Base-by-base conservation (phyloP, 2,797 vertebrate species). In the Fundulus diaphanus region DNA sequence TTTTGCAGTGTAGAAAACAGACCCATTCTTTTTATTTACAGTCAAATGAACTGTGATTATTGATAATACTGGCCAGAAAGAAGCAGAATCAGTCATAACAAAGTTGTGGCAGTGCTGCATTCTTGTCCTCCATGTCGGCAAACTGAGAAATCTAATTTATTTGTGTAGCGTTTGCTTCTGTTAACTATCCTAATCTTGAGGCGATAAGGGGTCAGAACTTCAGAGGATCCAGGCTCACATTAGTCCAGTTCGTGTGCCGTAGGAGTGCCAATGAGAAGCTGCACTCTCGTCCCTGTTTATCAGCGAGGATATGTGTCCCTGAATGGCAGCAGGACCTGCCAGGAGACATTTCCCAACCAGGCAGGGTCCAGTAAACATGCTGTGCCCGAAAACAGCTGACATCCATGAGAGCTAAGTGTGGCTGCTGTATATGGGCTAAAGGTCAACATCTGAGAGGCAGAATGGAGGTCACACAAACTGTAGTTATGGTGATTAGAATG, bases 341-440 rank as follows among this genome's bases (percentile, higher is more conserved):
- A 70, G 77, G 82, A 69, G 73, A 37, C 70, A 65, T 85, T 81
- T 77, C 74, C 78, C 75, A 33, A 72, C 4, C 22, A 42, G 13
- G 35, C 40, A 68, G 68, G n/a, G 68, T 78, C 78, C 49, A 27
- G 81, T 88, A 89, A 91, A 91, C 88, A 87, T 78, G 72, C 51
- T 48, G 78, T 44, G n/a, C n/a, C n/a, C n/a, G n/a, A n/a, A n/a
- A 82, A 86, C 93, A 94, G 92, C 92, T 94, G 94, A 83, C 82
- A 72, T 56, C 82, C 80, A 73, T 56, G 73, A 80, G 82, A 83
- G 70, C 79, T 33, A 70, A 85, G 88, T 22, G 74, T 67, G 78
- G 79, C 76, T 35, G 68, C 85, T 81, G 82, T 81, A 90, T 88
- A 31, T 95, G 68, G 94, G 88, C 83, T 89, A 96, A 96, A 96